A percentile compares a stretch with the other conserved stretches of the same genome.
Evolutionary conservation across 2,797 vertebrate species (phyloP).

Genomic region (Enteromius viviparus): DNA sequence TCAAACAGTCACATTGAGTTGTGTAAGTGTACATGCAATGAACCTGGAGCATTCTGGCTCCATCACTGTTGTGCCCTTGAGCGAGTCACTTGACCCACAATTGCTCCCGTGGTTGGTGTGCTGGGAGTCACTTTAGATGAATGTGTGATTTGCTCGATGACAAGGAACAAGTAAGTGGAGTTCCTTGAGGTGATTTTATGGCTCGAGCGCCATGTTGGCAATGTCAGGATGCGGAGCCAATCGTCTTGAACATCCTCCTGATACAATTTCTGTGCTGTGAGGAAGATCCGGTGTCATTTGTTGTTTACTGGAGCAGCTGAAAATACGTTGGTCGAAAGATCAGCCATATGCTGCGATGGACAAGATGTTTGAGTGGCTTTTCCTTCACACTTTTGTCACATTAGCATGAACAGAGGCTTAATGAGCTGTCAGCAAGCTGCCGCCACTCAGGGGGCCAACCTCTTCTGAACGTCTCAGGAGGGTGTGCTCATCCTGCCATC

Average conservation of each 20-base stretch:
- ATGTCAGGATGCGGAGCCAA: neutral
- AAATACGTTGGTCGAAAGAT: constrained; percentile 19
- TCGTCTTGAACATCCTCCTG: neutral
- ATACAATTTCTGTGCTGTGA: neutral
- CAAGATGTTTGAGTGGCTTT: constrained; percentile 35
- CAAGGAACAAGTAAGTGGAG: neutral
- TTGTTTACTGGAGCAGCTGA: constrained; percentile 13
- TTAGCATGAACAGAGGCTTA: constrained; percentile 26
- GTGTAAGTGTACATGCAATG: neutral
- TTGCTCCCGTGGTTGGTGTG: neutral
- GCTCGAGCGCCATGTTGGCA: neutral
- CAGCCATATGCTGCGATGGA: constrained; percentile 9
- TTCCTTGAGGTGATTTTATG: neutral
- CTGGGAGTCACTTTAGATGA: constrained; percentile 20
- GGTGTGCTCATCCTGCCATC: neutral
- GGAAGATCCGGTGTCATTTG: constrained; percentile 2
- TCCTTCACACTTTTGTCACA: constrained; percentile 38
- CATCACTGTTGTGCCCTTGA: neutral
- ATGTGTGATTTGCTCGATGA: neutral
- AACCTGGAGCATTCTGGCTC: neutral
- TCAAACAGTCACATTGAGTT: neutral
- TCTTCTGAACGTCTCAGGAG: constrained; percentile 4
- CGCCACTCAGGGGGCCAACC: constrained; percentile 21
- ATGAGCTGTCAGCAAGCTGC: constrained; percentile 50
- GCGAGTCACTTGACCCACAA: neutral